Evolutionary conservation across 2,797 vertebrate genomes (phyloP), one percentile per base, ranked within the genome.

Genomic region (Channa striata): DNA sequence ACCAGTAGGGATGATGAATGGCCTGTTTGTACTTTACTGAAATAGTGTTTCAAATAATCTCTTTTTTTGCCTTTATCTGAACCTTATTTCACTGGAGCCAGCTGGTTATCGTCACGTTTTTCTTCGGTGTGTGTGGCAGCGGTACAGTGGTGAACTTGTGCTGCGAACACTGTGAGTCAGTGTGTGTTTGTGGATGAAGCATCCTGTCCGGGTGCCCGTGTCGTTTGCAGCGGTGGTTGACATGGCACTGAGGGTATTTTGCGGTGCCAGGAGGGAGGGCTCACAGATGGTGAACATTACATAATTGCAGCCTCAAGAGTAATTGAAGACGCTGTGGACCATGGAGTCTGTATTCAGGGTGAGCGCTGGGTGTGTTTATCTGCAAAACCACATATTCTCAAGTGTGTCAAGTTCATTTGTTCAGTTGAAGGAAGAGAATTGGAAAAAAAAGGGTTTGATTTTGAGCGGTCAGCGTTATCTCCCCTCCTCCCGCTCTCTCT

Each of bases 261-360:
- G 59, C 59, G 0, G 70, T 65, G 77, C 66, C 80, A 73, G 77
- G 64, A 79, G 76, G 82, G 81, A 72, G 85, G 82, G 74, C 53
- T 84, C 70, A 39, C 91, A 93, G 91, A 93, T 91, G 92, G 89
- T 82, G 77, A 88, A 79, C 85, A 86, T 94, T 92, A 92, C 90
- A 91, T 94, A 94, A 94, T 91, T 91, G 83, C 78, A 85, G 82
- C 84, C 74, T 70, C 8, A 44, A 68, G 78, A 82, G 84, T 89
- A 93, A 92, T 81, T 92, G 87, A 82, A 87, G 88, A 89, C 19
- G 78, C 82, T 54, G 80, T 69, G 68, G 78, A 77, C 17, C 68
- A 34, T 46, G 78, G 85, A 85, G 87, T 74, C 72, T 79, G 81
- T 87, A 73, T 84, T 88, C 87, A 81, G 81, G 71, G 80, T 68